Percentiles rank a stretch among this genome's conserved stretches.
phyloP scores from a whole-genome alignment of 1,140 invertebrate genomes.

The Cherax destructor region DNA sequence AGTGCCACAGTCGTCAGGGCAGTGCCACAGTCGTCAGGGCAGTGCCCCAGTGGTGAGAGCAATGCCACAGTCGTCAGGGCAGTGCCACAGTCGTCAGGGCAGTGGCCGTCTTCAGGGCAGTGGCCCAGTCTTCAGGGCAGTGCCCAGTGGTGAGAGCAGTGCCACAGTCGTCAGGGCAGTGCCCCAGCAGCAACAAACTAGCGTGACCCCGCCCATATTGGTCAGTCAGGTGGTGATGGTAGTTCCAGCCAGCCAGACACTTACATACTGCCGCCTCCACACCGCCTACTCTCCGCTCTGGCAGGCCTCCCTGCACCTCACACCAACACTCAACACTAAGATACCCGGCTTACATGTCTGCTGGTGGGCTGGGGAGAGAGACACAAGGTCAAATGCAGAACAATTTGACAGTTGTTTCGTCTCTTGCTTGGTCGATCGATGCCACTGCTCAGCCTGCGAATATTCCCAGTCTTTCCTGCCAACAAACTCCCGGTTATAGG shows the following conservation, averaged over 20 bases:
- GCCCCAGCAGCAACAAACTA: too few relatives aligned
- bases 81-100: too few relatives aligned
- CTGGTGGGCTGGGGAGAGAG: neutral
- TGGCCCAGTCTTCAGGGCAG: too few relatives aligned
- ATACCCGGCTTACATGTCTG: constrained; percentile 10
- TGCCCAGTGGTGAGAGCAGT: too few relatives aligned
- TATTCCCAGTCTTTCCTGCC: neutral
- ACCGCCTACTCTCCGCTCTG: neutral
- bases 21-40: too few relatives aligned
- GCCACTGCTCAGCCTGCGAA: constrained; percentile 11
- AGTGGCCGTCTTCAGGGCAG: too few relatives aligned
- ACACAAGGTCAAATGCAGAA: constrained; percentile 4
- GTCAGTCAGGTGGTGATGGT: neutral
- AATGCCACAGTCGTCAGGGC: too few relatives aligned
- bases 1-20: too few relatives aligned
- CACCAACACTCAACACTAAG: neutral
- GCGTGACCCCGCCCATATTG: neutral
- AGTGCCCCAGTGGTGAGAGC: too few relatives aligned
- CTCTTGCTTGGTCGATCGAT: constrained; percentile 37
- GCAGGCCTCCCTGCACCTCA: neutral
- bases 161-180: too few relatives aligned
- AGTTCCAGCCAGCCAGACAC: neutral
- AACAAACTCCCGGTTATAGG: too few relatives aligned
- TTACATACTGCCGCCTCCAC: neutral
- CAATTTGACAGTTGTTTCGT: constrained; percentile 47